Evolutionary conservation across 2,113 vertebrate genomes (phyloP), one percentile per base, ranked within the genome.

Genomic region (Anolis carolinensis): DNA sequence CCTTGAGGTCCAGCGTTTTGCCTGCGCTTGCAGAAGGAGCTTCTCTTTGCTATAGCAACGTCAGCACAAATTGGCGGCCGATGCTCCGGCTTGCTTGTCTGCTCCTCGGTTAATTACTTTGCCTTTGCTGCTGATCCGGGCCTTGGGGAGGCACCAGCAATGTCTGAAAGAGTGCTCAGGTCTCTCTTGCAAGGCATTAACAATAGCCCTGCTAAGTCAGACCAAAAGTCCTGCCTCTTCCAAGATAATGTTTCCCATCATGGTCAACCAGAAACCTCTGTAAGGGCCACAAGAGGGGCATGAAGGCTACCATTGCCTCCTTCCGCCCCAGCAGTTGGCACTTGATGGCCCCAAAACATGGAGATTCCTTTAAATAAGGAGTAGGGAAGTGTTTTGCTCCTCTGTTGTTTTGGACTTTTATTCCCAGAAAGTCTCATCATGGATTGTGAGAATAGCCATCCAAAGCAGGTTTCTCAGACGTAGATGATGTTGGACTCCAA

Each of bases 61-160:
- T 85, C 86, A 55, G 68, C 85, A 74, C 71, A 83, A 89, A 89
- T 21, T 25, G 78, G 21, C 23, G 78, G 21, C 23, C 8, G 16
- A 5, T 68, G 76, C 73, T 88, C 89, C 78, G 79, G 84, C 84
- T 79, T 30, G 77, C 77, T 67, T 89, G 88, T 72, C 90, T 86
- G 76, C 81, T 88, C 77, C 81, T 89, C 77, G 87, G 70, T 76
- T 92, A 88, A 89, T 83, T 79, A 78, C 39, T 67, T 91, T 36
- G 59, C 82, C 88, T 13, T 76, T 89, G 86, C 82, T 89, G 63
- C 83, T 86, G n/a, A 72, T 79, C 27, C 0, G 68, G 63, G 79
- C 36, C 23, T 6, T 50, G n/a, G 76, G 36, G 52, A 55, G 10
- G 36, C 62, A 32, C 7, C 7, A 21, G 18, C 34, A 20, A 7